Percentiles rank a stretch among this genome's conserved stretches.
These are phyloP conservation scores for Lamprotornis superbus DNA, from an alignment of 2,113 vertebrate species.

Conservation along the genomic window DNA sequence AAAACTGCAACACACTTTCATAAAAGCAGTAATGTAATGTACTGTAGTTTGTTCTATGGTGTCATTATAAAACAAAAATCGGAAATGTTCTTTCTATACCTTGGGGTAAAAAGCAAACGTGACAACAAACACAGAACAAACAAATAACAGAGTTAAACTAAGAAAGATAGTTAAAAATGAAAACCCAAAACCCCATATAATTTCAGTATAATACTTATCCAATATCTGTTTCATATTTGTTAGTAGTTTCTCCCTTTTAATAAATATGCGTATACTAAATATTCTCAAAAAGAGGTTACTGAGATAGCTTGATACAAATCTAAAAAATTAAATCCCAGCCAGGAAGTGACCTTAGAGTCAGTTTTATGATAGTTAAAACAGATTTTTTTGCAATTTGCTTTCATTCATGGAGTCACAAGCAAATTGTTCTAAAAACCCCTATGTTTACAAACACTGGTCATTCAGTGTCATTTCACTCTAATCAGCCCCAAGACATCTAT, in stretches of 20 bases:
- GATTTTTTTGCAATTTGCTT: background rate
- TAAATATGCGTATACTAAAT: background rate
- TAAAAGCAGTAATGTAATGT: background rate
- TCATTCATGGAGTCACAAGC: background rate
- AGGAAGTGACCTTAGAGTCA: background rate
- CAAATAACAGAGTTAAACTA: background rate
- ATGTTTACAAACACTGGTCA: accelerated
- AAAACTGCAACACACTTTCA: background rate
- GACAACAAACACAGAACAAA: background rate
- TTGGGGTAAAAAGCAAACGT: background rate
- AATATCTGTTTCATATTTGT: background rate
- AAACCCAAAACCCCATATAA: background rate
- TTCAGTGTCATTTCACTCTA: background rate
- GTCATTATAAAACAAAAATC: background rate
- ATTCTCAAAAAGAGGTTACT: background rate
- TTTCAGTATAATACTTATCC: background rate
- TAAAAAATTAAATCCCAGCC: background rate
- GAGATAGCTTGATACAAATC: background rate
- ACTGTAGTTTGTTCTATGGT: background rate
- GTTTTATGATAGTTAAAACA: background rate
- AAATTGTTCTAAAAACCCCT: background rate
- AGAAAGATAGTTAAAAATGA: background rate
- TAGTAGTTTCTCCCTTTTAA: background rate
- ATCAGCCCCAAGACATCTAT: background rate
- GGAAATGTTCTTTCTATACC: background rate